Base-by-base conservation (phyloP, 2,888 invertebrate species). In the Pristionchus arcanus region DNA sequence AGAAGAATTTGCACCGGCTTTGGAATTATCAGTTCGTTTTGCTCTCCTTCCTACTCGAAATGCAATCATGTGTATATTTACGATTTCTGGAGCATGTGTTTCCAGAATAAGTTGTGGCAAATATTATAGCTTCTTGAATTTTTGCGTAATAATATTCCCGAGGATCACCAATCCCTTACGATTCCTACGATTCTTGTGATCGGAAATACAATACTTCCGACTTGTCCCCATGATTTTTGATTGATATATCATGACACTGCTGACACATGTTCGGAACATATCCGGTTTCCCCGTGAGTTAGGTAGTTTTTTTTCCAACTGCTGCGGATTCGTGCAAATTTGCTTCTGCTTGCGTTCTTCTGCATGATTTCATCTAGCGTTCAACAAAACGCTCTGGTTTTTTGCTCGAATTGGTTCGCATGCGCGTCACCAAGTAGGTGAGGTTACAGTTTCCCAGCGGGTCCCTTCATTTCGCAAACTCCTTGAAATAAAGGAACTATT, bases 171-270 rank as follows among this genome's bases (percentile, higher is more conserved):
- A 9, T 55, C 13, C 15, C 55, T 59, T 19, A 59, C 59, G 4
- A 19, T 25, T 59, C 25, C 59, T 21, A 59, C 19, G 59, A 59
- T 63, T n/a, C n/a, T n/a, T n/a, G 63, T 25, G 63, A 63, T n/a
- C 25, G 25, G 55, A 21, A 55, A 55, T 55, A 55, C 55, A 55
- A 55, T 28, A 68, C 68, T 68, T 68, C 68, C 68, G 68, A 34
- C 68, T 31, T 68, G 68, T 68, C 68, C 19, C 68, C 28, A n/a
- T 31, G 68, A 31, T 68, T 28, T 68, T 68, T 68, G 68, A 68
- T 68, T 68, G 68, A 68, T 31, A 15, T n/a, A n/a, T n/a, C n/a
- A n/a, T 68, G 68, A 34, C 31, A 34, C 25, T 31, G 31, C 31
- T 16, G 68, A 31, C 68, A 34, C 68, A 31, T 68, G 68, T 68